phyloP scores from a whole-genome alignment of 2,888 invertebrate species.

The Liopterus haemorrhoidalis region DNA sequence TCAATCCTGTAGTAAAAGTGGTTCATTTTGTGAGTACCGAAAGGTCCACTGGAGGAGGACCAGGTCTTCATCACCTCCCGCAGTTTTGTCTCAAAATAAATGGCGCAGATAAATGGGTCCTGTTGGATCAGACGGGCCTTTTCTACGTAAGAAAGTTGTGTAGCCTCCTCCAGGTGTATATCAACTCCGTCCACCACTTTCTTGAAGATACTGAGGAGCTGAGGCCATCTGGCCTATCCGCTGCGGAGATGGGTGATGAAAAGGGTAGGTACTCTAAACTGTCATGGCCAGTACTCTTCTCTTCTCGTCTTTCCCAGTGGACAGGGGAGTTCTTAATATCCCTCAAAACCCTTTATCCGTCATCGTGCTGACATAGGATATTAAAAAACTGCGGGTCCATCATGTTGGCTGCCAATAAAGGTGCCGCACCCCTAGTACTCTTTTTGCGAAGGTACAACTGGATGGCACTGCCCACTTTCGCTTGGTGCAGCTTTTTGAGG shows the following conservation, averaged over 20 bases:
- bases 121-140: constrained; percentile 29
- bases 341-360: constrained; percentile 25
- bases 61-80: constrained; percentile 3
- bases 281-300: constrained; percentile 28
- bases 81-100: constrained; percentile 10
- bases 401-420: constrained; percentile 24
- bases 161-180: constrained; percentile 23
- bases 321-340: constrained; percentile 26
- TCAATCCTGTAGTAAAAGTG: constrained; percentile 33
- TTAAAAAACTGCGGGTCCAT: constrained; percentile 25
- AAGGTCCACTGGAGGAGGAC: constrained; percentile 26
- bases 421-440: constrained; percentile 19
- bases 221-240: constrained; percentile 27
- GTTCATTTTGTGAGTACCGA: constrained; percentile 23
- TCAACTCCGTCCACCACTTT: constrained; percentile 11
- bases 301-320: constrained; percentile 32
- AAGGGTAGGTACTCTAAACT: constrained; percentile 23
- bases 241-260: constrained; percentile 27
- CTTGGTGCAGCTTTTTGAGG: constrained; percentile 26
- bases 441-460: constrained; percentile 30
- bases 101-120: constrained; percentile 33
- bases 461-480: constrained; percentile 20
- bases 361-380: constrained; percentile 26
- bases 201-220: constrained; percentile 22
- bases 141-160: constrained; percentile 16